These are phyloP conservation scores for Leptodactylus fallax DNA, from an alignment of 2,797 vertebrate genomes.

Conservation along the genomic window DNA sequence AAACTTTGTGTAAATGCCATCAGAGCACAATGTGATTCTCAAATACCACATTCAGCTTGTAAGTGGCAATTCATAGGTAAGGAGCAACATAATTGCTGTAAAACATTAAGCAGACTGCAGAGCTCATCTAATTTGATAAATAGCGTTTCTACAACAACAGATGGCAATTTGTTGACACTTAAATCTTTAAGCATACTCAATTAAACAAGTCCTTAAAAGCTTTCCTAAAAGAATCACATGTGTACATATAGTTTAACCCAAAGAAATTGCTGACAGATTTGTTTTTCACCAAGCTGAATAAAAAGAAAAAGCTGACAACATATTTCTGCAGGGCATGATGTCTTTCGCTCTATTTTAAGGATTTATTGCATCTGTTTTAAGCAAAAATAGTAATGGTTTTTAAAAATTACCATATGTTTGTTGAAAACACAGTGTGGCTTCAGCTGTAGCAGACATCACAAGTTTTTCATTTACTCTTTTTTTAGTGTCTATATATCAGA, in stretches of 20 bases:
- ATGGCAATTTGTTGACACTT: conserved; percentile 73
- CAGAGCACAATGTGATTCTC: conserved; percentile 54
- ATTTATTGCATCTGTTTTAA: conserved; percentile 64
- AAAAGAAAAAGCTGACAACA: conserved; percentile 73
- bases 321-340: conserved; percentile 74
- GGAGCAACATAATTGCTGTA: conserved; percentile 58
- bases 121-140: conserved; percentile 68
- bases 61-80: conserved; percentile 63
- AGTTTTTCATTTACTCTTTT: conserved; percentile 27
- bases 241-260: conserved; percentile 71
- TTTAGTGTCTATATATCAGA: conserved; percentile 12
- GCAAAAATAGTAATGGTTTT: conserved; percentile 74
- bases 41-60: conserved; percentile 51
- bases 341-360: conserved; percentile 77
- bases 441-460: conserved; percentile 44
- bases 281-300: conserved; percentile 72
- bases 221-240: conserved; percentile 65
- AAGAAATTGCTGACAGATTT: conserved; percentile 79
- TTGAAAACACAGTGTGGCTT: conserved; percentile 62
- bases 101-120: conserved; percentile 64
- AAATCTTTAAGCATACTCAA: conserved; percentile 70
- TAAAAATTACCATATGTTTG: conserved; percentile 77
- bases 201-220: conserved; percentile 70
- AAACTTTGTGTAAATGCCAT: conserved; percentile 54
- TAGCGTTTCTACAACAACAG: conserved; percentile 69